Conservation (phyloP, 2,113 vertebrate species). For the Dipodomys spectabilis region DNA sequence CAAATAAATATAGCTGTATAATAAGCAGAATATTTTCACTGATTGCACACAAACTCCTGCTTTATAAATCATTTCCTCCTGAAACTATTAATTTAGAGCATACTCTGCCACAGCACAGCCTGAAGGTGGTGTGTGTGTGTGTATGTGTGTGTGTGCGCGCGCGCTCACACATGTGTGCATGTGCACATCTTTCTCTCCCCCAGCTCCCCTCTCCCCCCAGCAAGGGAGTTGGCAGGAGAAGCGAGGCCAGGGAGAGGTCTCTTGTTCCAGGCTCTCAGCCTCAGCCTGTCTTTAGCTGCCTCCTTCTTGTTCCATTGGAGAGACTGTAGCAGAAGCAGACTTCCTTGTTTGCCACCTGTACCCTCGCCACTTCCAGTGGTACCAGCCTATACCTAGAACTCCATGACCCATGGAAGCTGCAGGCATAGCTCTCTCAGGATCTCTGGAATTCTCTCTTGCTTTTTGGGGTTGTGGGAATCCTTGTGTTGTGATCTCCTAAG, state of each 20-base stretch:
- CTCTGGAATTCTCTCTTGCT: not conserved
- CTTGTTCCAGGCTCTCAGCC: not conserved
- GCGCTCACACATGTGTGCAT: slow-evolving; percentile 3
- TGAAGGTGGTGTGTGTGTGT: not conserved
- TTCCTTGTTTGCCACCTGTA: too few species aligned
- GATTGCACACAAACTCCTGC: slow-evolving; percentile 72
- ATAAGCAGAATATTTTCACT: slow-evolving; percentile 57
- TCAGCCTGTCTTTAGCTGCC: not conserved
- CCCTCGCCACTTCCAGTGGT: fast-evolving
- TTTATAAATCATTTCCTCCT: slow-evolving; percentile 78
- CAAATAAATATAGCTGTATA: slow-evolving; percentile 53
- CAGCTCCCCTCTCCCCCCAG: slow-evolving; percentile 12
- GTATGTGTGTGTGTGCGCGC: not conserved
- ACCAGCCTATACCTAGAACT: too few species aligned
- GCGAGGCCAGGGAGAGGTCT: not conserved
- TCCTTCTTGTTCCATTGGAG: not conserved
- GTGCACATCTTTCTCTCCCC: not conserved
- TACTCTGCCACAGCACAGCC: slow-evolving; percentile 62
- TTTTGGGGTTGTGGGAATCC: not conserved
- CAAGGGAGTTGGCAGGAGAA: not conserved
- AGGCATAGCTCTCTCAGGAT: fast-evolving
- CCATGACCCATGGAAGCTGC: not conserved
- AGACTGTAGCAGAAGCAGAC: not conserved
- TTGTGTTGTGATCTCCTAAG: not conserved
- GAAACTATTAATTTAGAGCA: slow-evolving; percentile 79